Base-by-base conservation (phyloP, 2,113 vertebrate species). In the Dicrurus megarhynchus region DNA sequence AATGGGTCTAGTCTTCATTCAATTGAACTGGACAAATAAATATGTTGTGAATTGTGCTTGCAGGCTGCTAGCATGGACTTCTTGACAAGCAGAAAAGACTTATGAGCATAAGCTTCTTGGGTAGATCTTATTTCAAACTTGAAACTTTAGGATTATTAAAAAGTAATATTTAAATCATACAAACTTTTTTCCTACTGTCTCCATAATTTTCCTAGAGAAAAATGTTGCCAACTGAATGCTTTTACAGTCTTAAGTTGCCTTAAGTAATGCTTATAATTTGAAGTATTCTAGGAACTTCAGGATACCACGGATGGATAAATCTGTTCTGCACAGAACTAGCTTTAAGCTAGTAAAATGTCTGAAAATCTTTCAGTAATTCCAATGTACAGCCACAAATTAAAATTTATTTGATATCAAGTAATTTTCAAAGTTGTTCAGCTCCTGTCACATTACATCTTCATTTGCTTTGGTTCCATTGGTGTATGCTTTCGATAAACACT, bases 331-430 rank as follows among this genome's bases (percentile, higher is more conserved):
- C 13, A 68, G 52, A 79, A 50, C 27, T 60, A 68, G 10, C 47
- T 91, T 55, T 91, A 86, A 67, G 47, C 23, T 91, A 46, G 12
- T 59, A 42, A 83, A 67, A 46, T 23, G 22, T 37, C 30, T 76
- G 39, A 73, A 91, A 93, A 80, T 47, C 11, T 69, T 68, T 59
- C 39, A 52, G 35, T 80, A 64, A 68, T 88, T 82, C n/a, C 49
- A 71, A 6, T 35, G 20, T 71, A 53, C 9, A 67, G 9, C 21
- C 68, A 46, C 39, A 67, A 67, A 89, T 64, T 65, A 37, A 67
- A 63, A 55, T 24, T n/a, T 68, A 16, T 57, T 83, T 33, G 9
- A 68, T 44, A 83, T 70, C 7, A 39, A 61, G 37, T 83, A 24
- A 27, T 53, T 88, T 75, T 78, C 15, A 9, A 41, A 63, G 11